Evolutionary conservation across 2,797 vertebrate species (phyloP).

Genomic region (Sarcophilus harrisii): DNA sequence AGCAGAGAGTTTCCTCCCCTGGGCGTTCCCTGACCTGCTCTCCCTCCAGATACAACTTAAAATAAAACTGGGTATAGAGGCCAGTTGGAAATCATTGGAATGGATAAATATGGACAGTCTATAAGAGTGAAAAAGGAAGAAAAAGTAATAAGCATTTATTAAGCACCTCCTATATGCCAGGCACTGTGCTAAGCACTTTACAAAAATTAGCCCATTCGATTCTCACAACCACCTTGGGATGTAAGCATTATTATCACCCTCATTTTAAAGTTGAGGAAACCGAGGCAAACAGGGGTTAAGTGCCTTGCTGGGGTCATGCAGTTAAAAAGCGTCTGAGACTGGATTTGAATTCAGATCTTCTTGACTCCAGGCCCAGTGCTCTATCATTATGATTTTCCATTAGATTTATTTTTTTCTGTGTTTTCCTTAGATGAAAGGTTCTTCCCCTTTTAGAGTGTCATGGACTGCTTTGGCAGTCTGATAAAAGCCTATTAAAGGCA

Average conservation of each 20-base stretch:
- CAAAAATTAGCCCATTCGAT: neutral
- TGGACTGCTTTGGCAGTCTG: neutral
- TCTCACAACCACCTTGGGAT: neutral
- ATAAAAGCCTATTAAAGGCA: neutral
- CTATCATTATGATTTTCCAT: neutral
- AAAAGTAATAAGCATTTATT: neutral
- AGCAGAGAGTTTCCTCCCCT: neutral
- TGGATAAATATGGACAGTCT: constrained; percentile 6
- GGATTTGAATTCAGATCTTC: neutral
- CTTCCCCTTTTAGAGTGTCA: neutral
- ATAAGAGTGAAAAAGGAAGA: constrained; percentile 20
- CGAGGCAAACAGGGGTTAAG: neutral
- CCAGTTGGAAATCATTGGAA: neutral
- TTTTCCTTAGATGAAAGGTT: neutral
- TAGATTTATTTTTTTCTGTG: neutral
- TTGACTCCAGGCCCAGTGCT: neutral
- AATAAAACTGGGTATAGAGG: neutral
- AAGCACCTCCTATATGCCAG: neutral
- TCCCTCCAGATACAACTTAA: neutral
- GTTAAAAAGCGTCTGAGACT: neutral
- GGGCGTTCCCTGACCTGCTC: neutral
- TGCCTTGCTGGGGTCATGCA: neutral
- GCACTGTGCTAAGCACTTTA: neutral
- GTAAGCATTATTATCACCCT: too few relatives aligned
- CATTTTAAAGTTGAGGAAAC: neutral